These are phyloP conservation scores for Euphonia xanthogaster DNA, from an alignment of 2,797 vertebrate species.

Conservation along the genomic window DNA sequence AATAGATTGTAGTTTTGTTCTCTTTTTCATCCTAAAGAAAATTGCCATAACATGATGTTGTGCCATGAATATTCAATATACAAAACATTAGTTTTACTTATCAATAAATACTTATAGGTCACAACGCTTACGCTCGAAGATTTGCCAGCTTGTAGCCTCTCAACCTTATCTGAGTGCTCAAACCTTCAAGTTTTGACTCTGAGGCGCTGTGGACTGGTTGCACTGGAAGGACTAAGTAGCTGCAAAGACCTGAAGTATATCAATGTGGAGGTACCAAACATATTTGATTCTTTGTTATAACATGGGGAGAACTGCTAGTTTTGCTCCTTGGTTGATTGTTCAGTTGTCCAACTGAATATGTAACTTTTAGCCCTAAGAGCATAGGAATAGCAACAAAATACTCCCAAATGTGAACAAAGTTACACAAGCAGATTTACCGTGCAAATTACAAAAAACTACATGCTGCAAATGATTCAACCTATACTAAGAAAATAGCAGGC, in stretches of 20 bases:
- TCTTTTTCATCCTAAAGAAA: background rate
- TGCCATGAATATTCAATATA: background rate
- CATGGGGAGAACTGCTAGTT: background rate
- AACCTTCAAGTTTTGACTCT: slow-evolving; percentile 83
- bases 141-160: slow-evolving; percentile 82
- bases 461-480: background rate
- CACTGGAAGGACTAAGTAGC: slow-evolving; percentile 80
- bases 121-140: slow-evolving; percentile 83
- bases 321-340: background rate
- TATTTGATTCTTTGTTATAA: background rate
- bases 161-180: slow-evolving; percentile 81
- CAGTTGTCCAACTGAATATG: background rate
- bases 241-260: slow-evolving; percentile 82
- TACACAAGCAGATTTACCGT: background rate
- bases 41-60: background rate
- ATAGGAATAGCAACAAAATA: background rate
- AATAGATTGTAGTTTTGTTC: background rate
- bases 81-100: background rate
- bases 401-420: background rate
- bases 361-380: background rate
- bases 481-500: background rate
- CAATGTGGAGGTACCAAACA: slow-evolving; percentile 82
- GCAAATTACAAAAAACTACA: background rate
- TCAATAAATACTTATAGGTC: slow-evolving; percentile 76
- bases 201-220: slow-evolving; percentile 82